These are phyloP conservation scores for Gymnoscopelus microlampas DNA, from an alignment of 2,797 vertebrate genomes.

Conservation along the genomic window DNA sequence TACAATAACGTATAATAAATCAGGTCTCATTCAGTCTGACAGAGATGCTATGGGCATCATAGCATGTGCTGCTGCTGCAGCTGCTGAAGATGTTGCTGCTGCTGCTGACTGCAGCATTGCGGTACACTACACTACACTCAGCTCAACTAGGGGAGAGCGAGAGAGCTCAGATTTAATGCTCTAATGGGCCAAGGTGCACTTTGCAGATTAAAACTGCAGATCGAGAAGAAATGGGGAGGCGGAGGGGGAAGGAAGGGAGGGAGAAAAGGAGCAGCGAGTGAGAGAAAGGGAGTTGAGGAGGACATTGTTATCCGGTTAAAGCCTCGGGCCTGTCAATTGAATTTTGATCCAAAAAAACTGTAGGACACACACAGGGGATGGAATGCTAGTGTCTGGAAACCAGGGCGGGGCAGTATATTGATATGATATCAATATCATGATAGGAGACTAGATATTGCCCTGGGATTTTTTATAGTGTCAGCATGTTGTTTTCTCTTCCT, in stretches of 20 bases:
- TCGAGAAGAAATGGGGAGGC: constrained; percentile 19
- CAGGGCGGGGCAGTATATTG: too few species aligned
- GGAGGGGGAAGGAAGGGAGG: background rate
- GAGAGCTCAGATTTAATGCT: constrained; percentile 75
- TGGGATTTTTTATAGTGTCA: too few species aligned
- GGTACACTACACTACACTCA: constrained; percentile 67
- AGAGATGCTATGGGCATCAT: constrained; percentile 23
- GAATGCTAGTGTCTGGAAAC: background rate
- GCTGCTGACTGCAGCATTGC: constrained; percentile 80
- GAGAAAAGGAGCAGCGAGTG: constrained; percentile 14
- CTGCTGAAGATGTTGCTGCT: constrained; percentile 60
- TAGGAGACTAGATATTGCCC: too few species aligned
- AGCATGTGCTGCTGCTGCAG: constrained; percentile 43
- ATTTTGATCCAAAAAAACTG: constrained; percentile 10
- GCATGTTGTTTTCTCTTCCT: too few species aligned
- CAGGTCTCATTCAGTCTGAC: constrained; percentile 46
- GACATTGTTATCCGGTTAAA: background rate
- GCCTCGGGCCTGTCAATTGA: background rate
- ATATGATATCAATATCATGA: too few species aligned
- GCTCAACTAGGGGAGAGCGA: constrained; percentile 52
- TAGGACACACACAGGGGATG: background rate
- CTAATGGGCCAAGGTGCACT: constrained; percentile 73
- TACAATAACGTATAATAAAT: too few species aligned
- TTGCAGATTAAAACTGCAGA: constrained; percentile 73
- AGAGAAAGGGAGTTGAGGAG: constrained; percentile 6